A percentile compares a stretch with the other conserved stretches of the same genome.
Evolutionary conservation across 2,113 vertebrate genomes (phyloP).

Genomic region (Phrynosoma platyrhinos): DNA sequence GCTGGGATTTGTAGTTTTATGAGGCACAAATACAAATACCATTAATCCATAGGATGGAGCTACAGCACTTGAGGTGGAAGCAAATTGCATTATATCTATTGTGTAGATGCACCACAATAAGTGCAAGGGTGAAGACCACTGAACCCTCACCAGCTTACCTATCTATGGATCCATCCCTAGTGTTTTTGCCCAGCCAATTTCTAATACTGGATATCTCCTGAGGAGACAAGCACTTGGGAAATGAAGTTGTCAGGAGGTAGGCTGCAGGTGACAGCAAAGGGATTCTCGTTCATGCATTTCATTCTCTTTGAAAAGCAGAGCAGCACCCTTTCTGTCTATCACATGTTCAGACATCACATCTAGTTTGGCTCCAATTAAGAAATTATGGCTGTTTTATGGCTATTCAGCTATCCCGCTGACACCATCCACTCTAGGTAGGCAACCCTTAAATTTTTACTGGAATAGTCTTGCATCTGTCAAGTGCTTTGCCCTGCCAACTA

Average conservation of each 20-base stretch:
- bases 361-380: background rate
- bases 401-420: background rate
- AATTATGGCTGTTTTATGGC: too few species aligned
- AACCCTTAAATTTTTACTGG: constrained; percentile 4
- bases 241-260: background rate
- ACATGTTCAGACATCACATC: background rate
- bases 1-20: too few species aligned
- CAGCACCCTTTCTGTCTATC: background rate
- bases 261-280: background rate
- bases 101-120: background rate
- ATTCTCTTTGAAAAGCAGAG: background rate
- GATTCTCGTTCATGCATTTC: background rate
- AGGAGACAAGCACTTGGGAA: background rate
- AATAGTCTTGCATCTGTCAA: constrained; percentile 50
- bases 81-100: too few species aligned
- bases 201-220: background rate
- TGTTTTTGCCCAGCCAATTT: background rate
- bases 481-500: constrained; percentile 61
- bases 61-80: too few species aligned
- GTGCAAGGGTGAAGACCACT: background rate
- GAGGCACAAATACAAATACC: too few species aligned
- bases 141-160: background rate
- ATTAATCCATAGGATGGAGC: too few species aligned
- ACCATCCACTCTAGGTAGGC: background rate
- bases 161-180: background rate